phyloP scores from a whole-genome alignment of 2,113 vertebrate genomes.

The Caloenas nicobarica region DNA sequence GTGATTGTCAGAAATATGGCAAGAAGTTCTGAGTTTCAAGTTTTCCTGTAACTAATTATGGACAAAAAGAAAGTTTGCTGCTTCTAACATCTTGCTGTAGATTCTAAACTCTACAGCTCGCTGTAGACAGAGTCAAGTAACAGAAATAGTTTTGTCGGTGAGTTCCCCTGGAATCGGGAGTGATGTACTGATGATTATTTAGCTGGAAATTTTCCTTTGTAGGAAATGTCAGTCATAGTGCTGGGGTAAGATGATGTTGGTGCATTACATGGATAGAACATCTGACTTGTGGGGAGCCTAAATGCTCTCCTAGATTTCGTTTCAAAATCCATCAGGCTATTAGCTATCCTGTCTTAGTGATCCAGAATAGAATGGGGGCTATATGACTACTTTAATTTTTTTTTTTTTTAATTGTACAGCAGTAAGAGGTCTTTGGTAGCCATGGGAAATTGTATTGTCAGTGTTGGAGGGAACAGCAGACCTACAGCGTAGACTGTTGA shows the following conservation, averaged over 20 bases:
- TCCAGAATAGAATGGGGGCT: not conserved
- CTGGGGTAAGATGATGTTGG: not conserved
- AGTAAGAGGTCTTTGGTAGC: not conserved
- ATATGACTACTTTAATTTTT: not conserved
- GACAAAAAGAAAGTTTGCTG: not conserved
- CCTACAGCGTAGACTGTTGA: not conserved
- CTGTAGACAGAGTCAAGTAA: not conserved
- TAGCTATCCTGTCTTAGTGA: not conserved
- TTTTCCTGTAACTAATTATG: not conserved
- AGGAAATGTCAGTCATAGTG: not conserved
- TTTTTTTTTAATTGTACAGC: not conserved
- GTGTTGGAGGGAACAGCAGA: not conserved
- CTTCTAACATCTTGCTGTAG: not conserved
- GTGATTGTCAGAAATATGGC: not conserved
- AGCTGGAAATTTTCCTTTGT: not conserved
- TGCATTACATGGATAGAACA: not conserved
- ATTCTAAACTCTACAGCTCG: not conserved
- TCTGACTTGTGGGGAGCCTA: not conserved
- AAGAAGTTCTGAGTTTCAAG: not conserved
- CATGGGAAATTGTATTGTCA: not conserved
- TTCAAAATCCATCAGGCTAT: not conserved
- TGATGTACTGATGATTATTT: not conserved
- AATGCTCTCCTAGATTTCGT: not conserved
- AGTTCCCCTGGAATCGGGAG: not conserved
- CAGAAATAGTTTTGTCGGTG: not conserved